Evolutionary conservation across 2,888 invertebrate genomes (phyloP).

Genomic region (Tridacna crocea): DNA sequence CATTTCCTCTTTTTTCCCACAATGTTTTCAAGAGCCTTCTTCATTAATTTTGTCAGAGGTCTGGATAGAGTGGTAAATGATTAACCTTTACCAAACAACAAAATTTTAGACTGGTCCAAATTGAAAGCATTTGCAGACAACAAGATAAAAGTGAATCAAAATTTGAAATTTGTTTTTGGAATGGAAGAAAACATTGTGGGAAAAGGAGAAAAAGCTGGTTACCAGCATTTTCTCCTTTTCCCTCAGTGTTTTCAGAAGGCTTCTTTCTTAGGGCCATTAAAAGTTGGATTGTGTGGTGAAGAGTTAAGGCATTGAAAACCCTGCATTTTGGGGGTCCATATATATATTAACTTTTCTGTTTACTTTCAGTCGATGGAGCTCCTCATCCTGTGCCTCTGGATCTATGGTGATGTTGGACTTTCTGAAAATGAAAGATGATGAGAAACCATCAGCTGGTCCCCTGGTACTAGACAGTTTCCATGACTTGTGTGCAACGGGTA

Average conservation of each 20-base stretch:
- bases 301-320: background rate
- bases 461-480: constrained; percentile 46
- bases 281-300: background rate
- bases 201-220: background rate
- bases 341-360: background rate
- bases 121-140: no score
- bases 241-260: background rate
- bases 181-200: constrained; percentile 1
- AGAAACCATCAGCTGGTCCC: constrained; percentile 40
- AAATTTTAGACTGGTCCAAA: no score
- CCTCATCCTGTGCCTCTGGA: constrained; percentile 81
- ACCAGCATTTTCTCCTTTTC: constrained; percentile 4
- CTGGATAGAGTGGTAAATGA: no score
- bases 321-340: background rate
- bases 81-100: no score
- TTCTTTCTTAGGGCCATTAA: background rate
- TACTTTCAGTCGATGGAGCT: constrained; percentile 64
- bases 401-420: constrained; percentile 84
- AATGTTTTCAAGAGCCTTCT: no score
- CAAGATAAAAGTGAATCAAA: no score
- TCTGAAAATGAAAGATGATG: constrained; percentile 66
- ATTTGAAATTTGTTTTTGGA: no score
- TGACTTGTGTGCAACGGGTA: constrained; percentile 54
- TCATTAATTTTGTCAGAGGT: no score
- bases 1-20: no score